Base-by-base conservation (phyloP, 2,113 vertebrate species). In the Hippocampus barbouri region DNA sequence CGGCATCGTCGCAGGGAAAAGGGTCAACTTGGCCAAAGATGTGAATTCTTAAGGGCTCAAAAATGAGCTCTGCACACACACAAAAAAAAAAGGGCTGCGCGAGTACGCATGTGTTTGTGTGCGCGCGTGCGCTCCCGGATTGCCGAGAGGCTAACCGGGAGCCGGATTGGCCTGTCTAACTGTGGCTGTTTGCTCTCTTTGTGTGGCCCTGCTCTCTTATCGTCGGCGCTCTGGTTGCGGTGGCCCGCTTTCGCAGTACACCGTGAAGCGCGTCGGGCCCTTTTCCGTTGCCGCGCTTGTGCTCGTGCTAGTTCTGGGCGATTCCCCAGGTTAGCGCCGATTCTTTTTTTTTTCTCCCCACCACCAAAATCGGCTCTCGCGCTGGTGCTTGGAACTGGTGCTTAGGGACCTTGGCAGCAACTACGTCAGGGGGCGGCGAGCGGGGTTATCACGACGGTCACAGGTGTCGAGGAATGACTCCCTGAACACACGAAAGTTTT, bases 231-330 rank as follows among this genome's bases (percentile, higher is more conserved):
- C 70, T 84, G 79, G 83, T 27, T 56, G 84, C 79, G 87, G 82
- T 85, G 89, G 68, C 83, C 89, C 88, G 86, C 72, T 90, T 92
- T 88, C 80, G 74, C 57, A 68, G 75, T 45, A 61, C 78, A 4
- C 4, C 5, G 49, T 20, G 4, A 20, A 75, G 70, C 45, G 87
- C 79, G 86, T 88, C 89, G 86, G 91, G 85, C 69, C 1, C 63
- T 75, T 38, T 38, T 38, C 5, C 34, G 34, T 38, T 1, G 34
- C 34, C 34, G 5, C 34, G 34, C 34, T 38, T 38, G 34, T 38
- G 5, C 5, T 38, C 34, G 0, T 6, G 34, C 34, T 38, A 38
- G 34, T 38, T 38, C 34, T 6, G 34, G 3, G 4, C 4, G 4
- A 34, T 0, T 34, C 4, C 30, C 30, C 30, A 4, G 30, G 34